Conservation (phyloP, 1,140 invertebrate species). For the Belonocnema kinseyi region DNA sequence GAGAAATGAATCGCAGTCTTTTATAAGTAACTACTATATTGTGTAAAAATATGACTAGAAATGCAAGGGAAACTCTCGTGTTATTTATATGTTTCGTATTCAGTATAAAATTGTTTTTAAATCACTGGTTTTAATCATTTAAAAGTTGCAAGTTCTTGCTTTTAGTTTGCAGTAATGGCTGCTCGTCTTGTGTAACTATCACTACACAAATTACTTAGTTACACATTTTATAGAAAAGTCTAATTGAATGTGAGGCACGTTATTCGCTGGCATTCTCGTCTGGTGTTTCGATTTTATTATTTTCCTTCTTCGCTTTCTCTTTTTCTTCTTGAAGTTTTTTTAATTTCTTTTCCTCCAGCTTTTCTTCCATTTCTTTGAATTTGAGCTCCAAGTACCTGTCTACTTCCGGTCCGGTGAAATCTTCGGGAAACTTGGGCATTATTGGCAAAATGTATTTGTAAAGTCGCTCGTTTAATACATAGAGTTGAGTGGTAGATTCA, state of each 20-base stretch:
- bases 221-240: background rate
- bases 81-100: background rate
- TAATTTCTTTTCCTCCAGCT: conserved; percentile 77
- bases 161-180: conserved; percentile 15
- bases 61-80: conserved; percentile 36
- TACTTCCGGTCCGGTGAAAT: conserved; percentile 89
- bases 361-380: conserved; percentile 89
- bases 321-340: conserved; percentile 67
- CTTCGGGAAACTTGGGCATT: conserved; percentile 90
- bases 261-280: conserved; percentile 45
- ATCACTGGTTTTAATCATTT: conserved; percentile 1
- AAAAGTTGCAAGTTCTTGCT: background rate
- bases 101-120: conserved; percentile 11
- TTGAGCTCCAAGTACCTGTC: conserved; percentile 89
- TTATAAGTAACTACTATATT: conserved; percentile 47
- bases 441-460: conserved; percentile 92
- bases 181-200: background rate
- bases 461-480: conserved; percentile 90
- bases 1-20: conserved; percentile 42
- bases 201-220: background rate
- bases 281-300: conserved; percentile 34
- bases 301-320: conserved; percentile 60
- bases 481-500: conserved; percentile 86
- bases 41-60: conserved; percentile 57
- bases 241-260: conserved; percentile 23